Conservation (phyloP, 1,140 invertebrate genomes). For the Dolichoris vasculosae region DNA sequence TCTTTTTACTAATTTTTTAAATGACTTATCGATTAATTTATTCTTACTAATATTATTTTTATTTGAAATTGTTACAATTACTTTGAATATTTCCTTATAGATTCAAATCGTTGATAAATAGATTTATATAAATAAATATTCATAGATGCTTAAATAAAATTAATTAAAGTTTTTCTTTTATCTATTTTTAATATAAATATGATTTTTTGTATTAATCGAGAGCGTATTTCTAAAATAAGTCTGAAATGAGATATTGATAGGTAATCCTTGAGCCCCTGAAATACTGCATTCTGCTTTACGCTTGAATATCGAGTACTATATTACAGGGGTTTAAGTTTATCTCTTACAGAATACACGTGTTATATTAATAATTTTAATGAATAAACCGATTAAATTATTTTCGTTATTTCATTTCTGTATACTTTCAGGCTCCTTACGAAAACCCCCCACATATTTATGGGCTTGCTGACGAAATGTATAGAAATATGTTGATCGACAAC, state of each 20-base stretch:
- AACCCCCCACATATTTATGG: conserved; percentile 87
- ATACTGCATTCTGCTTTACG: neutral
- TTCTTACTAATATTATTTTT: neutral
- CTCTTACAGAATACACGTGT: neutral
- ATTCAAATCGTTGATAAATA: no score
- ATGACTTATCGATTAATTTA: neutral
- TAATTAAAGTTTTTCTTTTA: no score
- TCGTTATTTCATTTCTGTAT: conserved; percentile 33
- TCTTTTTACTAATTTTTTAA: neutral
- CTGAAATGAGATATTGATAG: neutral
- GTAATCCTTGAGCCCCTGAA: neutral
- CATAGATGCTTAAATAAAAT: neutral
- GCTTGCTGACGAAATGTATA: conserved; percentile 85
- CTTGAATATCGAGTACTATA: neutral
- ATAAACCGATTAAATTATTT: neutral
- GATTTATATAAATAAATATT: neutral
- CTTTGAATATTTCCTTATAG: no score
- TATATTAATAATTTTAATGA: neutral
- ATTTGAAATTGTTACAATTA: neutral
- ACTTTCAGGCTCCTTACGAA: conserved; percentile 80
- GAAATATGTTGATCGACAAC: conserved; percentile 84
- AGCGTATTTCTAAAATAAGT: no score
- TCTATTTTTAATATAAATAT: no score
- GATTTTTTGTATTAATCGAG: neutral
- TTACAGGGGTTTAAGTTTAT: neutral